Evolutionary conservation across 92 coral and sea anemone genomes (phyloP).

Genomic region (Metridium senile): DNA sequence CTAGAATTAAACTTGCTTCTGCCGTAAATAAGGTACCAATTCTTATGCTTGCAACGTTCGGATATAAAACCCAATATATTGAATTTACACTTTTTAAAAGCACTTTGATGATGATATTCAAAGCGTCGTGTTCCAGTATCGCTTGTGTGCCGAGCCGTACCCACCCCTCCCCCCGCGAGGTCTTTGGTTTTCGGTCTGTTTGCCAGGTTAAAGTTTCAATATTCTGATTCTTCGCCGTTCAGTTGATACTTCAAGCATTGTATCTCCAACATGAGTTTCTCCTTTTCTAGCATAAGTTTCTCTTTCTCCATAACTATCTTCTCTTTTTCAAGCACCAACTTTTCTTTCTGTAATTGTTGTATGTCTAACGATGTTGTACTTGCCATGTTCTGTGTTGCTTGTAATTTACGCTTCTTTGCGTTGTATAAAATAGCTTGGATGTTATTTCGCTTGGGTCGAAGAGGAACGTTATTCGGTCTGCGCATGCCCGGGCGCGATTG

Average conservation of each 20-base stretch:
- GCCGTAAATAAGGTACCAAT: too few relatives aligned
- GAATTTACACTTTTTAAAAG: too few relatives aligned
- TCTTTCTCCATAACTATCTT: conserved; percentile 62
- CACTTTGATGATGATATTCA: too few relatives aligned
- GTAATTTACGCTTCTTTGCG: conserved; percentile 43
- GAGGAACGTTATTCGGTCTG: conserved; percentile 15
- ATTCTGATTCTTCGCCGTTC: conserved; percentile 26
- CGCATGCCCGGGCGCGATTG: conserved; percentile 24
- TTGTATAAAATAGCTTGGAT: conserved; percentile 44
- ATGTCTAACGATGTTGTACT: conserved; percentile 42
- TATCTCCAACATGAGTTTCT: conserved; percentile 64
- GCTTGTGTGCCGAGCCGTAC: too few relatives aligned
- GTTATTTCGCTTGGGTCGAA: conserved; percentile 42
- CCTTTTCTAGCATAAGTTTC: conserved; percentile 61
- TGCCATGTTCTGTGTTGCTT: conserved; percentile 25
- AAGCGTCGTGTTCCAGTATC: too few relatives aligned
- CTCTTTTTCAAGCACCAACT: conserved; percentile 57
- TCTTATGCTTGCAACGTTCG: too few relatives aligned
- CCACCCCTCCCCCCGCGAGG: too few relatives aligned
- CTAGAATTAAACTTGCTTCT: too few relatives aligned
- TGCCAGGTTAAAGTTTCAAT: not conserved
- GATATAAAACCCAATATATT: too few relatives aligned
- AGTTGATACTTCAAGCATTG: conserved; percentile 57
- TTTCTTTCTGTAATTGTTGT: conserved; percentile 57
- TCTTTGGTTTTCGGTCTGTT: not conserved